A percentile compares a stretch with the other conserved stretches of the same genome.
Conservation (phyloP, 1,140 invertebrate genomes). For the Piezodorus guildinii region DNA sequence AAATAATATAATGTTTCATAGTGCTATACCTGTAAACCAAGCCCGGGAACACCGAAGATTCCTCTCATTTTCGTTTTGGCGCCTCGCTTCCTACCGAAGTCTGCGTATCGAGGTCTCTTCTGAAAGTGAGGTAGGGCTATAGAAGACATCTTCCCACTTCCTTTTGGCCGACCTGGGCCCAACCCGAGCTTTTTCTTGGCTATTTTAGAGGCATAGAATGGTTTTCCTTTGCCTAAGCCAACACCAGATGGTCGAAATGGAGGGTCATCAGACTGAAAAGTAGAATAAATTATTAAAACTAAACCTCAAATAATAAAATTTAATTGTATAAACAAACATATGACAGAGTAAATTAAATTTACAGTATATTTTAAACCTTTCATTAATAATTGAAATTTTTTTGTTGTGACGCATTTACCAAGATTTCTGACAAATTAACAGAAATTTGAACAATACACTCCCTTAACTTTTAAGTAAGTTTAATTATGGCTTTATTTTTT, state of each 20-base stretch:
- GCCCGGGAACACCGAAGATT: conserved; percentile 65
- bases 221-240: conserved; percentile 66
- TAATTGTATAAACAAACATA: too few species aligned
- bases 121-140: conserved; percentile 49
- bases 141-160: conserved; percentile 30
- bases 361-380: too few species aligned
- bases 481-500: too few species aligned
- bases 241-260: conserved; percentile 26
- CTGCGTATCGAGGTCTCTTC: conserved; percentile 52
- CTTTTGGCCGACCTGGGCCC: conserved; percentile 42
- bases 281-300: neutral
- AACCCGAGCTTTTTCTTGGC: conserved; percentile 60
- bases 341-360: too few species aligned
- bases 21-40: conserved; percentile 49
- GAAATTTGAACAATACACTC: too few species aligned
- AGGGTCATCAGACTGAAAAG: conserved; percentile 34
- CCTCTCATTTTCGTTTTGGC: conserved; percentile 75
- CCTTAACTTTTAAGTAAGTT: too few species aligned
- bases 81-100: conserved; percentile 65
- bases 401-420: too few species aligned
- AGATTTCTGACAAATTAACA: too few species aligned
- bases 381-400: too few species aligned
- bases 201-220: conserved; percentile 61
- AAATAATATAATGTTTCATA: too few species aligned
- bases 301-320: too few species aligned